Evolutionary conservation across 2,797 vertebrate genomes (phyloP).

Genomic region (Tinamus major): DNA sequence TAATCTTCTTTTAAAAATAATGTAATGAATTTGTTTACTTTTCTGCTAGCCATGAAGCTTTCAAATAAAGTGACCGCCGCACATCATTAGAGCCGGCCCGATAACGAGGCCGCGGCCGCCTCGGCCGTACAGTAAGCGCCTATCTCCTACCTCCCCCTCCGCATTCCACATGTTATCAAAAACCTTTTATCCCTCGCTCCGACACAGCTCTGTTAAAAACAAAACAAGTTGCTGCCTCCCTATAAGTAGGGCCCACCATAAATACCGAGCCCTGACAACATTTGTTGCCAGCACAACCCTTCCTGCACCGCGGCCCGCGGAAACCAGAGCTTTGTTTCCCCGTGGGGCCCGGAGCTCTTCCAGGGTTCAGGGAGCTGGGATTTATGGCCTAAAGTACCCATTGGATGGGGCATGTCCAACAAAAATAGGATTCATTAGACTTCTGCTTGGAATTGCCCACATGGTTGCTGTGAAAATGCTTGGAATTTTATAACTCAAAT

Average conservation of each 20-base stretch:
- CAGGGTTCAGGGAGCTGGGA: accelerated
- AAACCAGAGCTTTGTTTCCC: neutral
- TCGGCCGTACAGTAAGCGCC: slow-evolving; percentile 26
- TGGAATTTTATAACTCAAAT: neutral
- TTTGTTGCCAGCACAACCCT: neutral
- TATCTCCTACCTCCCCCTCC: neutral
- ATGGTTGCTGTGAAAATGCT: accelerated
- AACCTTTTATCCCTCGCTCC: slow-evolving; percentile 54
- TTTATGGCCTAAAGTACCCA: slow-evolving; percentile 9
- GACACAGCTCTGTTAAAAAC: neutral
- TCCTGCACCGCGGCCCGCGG: neutral
- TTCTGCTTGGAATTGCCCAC: neutral
- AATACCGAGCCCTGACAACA: neutral
- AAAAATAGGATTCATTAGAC: neutral
- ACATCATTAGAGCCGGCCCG: slow-evolving; percentile 60
- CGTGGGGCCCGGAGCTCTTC: neutral
- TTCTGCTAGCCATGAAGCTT: slow-evolving; percentile 58
- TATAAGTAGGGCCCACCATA: neutral
- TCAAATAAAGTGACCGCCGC: slow-evolving; percentile 67
- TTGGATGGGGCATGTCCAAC: neutral
- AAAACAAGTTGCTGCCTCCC: neutral
- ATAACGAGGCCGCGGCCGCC: slow-evolving; percentile 60
- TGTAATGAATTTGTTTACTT: slow-evolving; percentile 73
- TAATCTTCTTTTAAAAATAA: slow-evolving; percentile 73
- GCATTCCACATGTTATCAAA: slow-evolving; percentile 57